Conservation (phyloP, 2,113 vertebrate species). For the Bos javanicus region DNA sequence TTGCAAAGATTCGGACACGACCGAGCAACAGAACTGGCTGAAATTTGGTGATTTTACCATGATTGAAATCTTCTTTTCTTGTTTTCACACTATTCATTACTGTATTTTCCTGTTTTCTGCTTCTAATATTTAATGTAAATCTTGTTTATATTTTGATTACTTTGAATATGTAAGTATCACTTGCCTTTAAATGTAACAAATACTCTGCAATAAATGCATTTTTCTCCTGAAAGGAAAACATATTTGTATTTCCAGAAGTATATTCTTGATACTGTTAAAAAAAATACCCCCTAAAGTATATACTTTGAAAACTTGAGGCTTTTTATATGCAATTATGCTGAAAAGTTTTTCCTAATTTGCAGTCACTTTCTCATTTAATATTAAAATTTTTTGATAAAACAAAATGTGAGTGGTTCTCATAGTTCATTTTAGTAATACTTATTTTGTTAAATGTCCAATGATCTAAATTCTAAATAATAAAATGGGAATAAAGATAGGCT, state of each 20-base stretch:
- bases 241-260: background rate
- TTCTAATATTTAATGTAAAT: background rate
- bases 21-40: background rate
- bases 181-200: background rate
- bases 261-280: background rate
- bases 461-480: background rate
- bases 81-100: background rate
- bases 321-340: background rate
- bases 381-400: background rate
- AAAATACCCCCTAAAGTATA: background rate
- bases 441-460: background rate
- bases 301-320: background rate
- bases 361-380: background rate
- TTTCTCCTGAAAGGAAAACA: background rate
- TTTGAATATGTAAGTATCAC: background rate
- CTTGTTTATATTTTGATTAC: background rate
- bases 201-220: background rate
- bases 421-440: background rate
- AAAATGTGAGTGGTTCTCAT: background rate
- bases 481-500: background rate
- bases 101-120: background rate
- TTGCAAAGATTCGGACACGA: accelerated
- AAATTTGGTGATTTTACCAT: background rate
- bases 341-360: background rate
- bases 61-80: background rate